Evolutionary conservation across 2,797 vertebrate genomes (phyloP).

Genomic region (Pseudotriccus pelzelni): DNA sequence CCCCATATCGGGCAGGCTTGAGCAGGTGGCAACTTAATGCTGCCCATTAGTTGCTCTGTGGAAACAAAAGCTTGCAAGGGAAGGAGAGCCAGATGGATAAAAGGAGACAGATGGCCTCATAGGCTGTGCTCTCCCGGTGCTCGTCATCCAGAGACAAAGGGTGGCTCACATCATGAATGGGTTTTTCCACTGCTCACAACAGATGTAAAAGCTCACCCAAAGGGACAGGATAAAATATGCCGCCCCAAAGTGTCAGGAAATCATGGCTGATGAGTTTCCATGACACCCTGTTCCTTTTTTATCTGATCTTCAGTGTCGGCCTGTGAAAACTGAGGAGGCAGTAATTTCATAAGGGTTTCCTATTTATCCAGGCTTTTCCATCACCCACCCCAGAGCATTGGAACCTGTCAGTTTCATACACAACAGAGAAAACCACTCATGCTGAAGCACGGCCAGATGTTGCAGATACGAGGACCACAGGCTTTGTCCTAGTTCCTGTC

Average conservation of each 20-base stretch:
- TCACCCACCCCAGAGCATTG: not conserved
- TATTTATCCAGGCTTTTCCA: not conserved
- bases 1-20: not conserved
- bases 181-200: constrained; percentile 22
- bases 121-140: not conserved
- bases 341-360: not conserved
- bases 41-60: not conserved
- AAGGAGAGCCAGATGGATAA: constrained; percentile 42
- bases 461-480: not conserved
- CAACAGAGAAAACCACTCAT: not conserved
- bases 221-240: not conserved
- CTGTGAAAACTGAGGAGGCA: not conserved
- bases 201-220: constrained; percentile 18
- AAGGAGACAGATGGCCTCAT: constrained; percentile 45
- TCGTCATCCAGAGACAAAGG: not conserved
- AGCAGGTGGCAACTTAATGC: constrained; percentile 53
- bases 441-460: not conserved
- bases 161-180: not conserved
- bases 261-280: not conserved
- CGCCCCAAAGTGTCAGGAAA: not conserved
- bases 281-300: not conserved
- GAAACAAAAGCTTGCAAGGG: constrained; percentile 42
- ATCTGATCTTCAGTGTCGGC: not conserved
- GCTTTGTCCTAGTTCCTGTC: not conserved
- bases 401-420: not conserved